These are phyloP conservation scores for Idaea biselata DNA, from an alignment of 2,888 invertebrate species.

Conservation along the genomic window DNA sequence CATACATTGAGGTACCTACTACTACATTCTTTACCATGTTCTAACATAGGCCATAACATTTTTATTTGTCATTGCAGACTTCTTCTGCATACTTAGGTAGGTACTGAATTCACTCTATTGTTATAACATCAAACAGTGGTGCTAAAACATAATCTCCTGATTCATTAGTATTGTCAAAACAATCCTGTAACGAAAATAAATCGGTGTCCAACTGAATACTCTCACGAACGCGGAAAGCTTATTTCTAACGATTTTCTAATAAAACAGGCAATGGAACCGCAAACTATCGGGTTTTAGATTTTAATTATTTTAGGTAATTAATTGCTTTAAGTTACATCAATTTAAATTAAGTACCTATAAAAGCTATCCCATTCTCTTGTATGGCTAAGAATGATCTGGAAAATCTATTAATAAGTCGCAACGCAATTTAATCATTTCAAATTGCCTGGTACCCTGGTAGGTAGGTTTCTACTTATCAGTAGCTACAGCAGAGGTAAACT, in stretches of 20 bases:
- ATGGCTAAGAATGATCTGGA: too few species aligned
- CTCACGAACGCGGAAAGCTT: slow-evolving; percentile 50
- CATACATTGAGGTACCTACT: too few species aligned
- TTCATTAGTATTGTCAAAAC: slow-evolving; percentile 42
- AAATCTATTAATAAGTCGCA: too few species aligned
- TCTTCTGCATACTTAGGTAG: slow-evolving; percentile 6
- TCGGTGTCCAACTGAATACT: slow-evolving; percentile 40
- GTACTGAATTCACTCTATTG: slow-evolving; percentile 19
- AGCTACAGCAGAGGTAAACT: too few species aligned
- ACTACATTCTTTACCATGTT: too few species aligned
- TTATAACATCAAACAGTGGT: slow-evolving; percentile 24
- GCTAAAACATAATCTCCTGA: slow-evolving; percentile 30
- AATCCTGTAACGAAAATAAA: slow-evolving; percentile 43
- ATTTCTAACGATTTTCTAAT: slow-evolving; percentile 23
- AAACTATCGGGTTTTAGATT: slow-evolving; percentile 18
- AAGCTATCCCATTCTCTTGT: too few species aligned
- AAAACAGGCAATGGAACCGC: slow-evolving; percentile 28
- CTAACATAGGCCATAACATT: too few species aligned
- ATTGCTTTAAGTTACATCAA: too few species aligned
- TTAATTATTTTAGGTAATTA: not conserved
- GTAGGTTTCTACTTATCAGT: too few species aligned
- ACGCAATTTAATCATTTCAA: too few species aligned
- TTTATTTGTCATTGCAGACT: not conserved
- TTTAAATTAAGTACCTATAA: too few species aligned
- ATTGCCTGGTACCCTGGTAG: too few species aligned